Evolutionary conservation across 1,140 invertebrate species (phyloP).

Genomic region (Campoletis sonorensis): DNA sequence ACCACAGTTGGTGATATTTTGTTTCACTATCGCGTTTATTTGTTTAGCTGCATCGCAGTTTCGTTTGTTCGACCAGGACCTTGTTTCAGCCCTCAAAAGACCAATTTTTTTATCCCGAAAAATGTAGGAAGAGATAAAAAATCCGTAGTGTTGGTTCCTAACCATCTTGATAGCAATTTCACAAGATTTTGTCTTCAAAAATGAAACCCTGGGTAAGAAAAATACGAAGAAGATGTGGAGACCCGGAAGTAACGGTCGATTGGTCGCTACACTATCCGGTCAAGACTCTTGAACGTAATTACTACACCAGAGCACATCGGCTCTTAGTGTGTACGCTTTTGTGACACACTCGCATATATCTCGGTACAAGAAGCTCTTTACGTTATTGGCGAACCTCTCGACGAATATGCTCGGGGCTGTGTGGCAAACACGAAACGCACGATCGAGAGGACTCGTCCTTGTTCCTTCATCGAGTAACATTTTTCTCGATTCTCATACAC

Average conservation of each 20-base stretch:
- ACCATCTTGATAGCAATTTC: no score
- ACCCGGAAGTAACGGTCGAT: conserved; percentile 6
- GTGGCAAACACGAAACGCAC: conserved; percentile 36
- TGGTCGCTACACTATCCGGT: not conserved
- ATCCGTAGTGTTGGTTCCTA: no score
- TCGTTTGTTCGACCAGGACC: no score
- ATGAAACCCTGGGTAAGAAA: no score
- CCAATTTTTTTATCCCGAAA: no score
- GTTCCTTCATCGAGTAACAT: not conserved
- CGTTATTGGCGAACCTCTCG: conserved; percentile 42
- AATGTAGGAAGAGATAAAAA: no score
- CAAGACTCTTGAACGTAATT: conserved; percentile 5
- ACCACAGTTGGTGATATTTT: no score
- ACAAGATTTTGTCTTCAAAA: no score
- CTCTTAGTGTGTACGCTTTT: not conserved
- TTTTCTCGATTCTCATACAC: not conserved
- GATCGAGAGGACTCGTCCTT: not conserved
- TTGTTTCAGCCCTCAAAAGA: no score
- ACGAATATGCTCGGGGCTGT: conserved; percentile 25
- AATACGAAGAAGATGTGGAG: not conserved
- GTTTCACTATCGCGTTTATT: no score
- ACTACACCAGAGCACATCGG: conserved; percentile 7
- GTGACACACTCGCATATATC: not conserved
- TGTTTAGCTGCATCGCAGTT: no score
- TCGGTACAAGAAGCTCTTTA: conserved; percentile 11